Percentiles rank a stretch among this genome's conserved stretches.
Evolutionary conservation across 2,113 vertebrate species (phyloP).

Genomic region (Ondatra zibethicus): DNA sequence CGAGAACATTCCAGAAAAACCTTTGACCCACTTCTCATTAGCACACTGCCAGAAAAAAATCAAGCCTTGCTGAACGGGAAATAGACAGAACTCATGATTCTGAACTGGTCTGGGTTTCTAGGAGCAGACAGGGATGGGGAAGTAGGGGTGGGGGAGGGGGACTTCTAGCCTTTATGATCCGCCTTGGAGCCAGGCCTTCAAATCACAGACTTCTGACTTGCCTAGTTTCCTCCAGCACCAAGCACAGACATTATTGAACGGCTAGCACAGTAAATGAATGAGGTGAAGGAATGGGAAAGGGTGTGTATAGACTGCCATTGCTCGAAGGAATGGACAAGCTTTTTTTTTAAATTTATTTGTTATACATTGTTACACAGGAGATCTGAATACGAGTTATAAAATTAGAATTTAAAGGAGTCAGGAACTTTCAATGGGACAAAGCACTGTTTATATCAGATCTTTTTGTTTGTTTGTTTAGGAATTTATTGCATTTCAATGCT

Average conservation of each 20-base stretch:
- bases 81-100: neutral
- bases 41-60: neutral
- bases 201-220: fast-evolving
- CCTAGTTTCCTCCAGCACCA: neutral
- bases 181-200: neutral
- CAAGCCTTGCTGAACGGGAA: neutral
- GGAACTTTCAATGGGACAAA: slow-evolving; percentile 52
- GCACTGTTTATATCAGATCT: neutral
- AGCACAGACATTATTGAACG: neutral
- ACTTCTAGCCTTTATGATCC: neutral
- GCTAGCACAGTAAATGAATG: neutral
- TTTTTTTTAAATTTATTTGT: neutral
- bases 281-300: neutral
- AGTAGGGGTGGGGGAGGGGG: too few relatives aligned
- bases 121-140: too few relatives aligned
- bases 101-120: neutral
- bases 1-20: neutral
- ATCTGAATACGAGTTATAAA: neutral
- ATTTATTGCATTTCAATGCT: slow-evolving; percentile 61
- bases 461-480: neutral
- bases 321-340: neutral
- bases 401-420: neutral
- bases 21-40: neutral
- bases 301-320: neutral
- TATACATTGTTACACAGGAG: neutral